Percentiles rank a stretch among this genome's conserved stretches.
Evolutionary conservation across 2,888 invertebrate genomes (phyloP).

Genomic region (Apodemia duryi): DNA sequence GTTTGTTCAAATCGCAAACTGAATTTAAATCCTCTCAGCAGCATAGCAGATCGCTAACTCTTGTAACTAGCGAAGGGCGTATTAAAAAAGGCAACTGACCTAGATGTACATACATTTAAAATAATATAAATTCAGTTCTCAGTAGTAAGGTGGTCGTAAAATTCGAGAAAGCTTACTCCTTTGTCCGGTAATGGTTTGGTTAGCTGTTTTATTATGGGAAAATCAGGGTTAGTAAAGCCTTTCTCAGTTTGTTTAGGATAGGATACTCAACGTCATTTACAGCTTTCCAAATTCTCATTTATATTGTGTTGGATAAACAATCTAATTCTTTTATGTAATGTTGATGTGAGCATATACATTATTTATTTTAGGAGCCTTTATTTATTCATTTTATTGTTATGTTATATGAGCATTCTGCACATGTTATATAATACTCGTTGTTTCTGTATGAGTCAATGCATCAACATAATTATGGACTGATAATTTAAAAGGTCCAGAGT

Average conservation of each 20-base stretch:
- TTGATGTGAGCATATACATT: too few species aligned
- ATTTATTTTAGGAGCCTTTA: too few species aligned
- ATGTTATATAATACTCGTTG: too few species aligned
- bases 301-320: not conserved
- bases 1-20: not conserved
- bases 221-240: conserved; percentile 5
- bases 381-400: too few species aligned
- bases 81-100: not conserved
- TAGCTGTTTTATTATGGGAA: conserved; percentile 7
- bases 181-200: conserved; percentile 7
- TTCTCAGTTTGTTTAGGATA: conserved; percentile 8
- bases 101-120: not conserved
- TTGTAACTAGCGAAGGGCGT: not conserved
- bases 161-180: not conserved
- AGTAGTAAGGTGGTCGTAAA: not conserved
- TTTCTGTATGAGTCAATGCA: too few species aligned
- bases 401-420: too few species aligned
- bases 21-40: not conserved
- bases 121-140: conserved; percentile 4
- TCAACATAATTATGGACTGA: too few species aligned
- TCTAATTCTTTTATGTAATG: not conserved
- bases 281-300: not conserved
- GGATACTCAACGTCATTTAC: conserved; percentile 5
- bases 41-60: not conserved
- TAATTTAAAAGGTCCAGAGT: too few species aligned